Evolutionary conservation across 2,113 vertebrate species (phyloP).

Genomic region (Callipepla squamata): DNA sequence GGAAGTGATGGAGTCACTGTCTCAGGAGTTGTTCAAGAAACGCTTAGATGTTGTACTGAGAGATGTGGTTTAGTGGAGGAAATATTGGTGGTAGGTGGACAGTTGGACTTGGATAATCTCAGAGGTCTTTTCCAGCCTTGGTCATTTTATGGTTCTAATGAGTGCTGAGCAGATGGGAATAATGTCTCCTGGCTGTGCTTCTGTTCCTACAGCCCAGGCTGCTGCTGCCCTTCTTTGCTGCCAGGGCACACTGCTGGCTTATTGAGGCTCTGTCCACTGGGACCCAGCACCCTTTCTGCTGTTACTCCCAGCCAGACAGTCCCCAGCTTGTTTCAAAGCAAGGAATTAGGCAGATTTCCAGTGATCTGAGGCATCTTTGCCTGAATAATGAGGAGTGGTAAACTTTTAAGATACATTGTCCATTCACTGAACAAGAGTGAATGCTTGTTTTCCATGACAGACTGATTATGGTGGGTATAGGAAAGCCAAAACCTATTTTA

Average conservation of each 20-base stretch:
- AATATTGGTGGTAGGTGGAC: no score
- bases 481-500: not conserved
- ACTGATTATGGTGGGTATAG: not conserved
- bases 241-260: not conserved
- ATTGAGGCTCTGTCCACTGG: accelerated
- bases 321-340: not conserved
- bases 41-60: no score
- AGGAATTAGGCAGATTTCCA: not conserved
- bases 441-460: not conserved
- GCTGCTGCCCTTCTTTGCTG: not conserved
- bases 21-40: no score
- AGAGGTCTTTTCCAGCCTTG: no score
- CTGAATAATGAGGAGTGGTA: not conserved
- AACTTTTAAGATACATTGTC: not conserved
- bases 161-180: not conserved
- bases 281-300: not conserved
- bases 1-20: no score
- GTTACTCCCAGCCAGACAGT: not conserved
- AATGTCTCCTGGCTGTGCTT: not conserved
- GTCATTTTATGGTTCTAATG: no score
- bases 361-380: not conserved
- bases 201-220: not conserved
- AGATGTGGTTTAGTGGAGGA: no score
- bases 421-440: not conserved
- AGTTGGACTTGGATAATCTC: no score